A percentile compares a stretch with the other conserved stretches of the same genome.
Conservation (phyloP, 2,888 invertebrate species). For the Periphyllus acericola region DNA sequence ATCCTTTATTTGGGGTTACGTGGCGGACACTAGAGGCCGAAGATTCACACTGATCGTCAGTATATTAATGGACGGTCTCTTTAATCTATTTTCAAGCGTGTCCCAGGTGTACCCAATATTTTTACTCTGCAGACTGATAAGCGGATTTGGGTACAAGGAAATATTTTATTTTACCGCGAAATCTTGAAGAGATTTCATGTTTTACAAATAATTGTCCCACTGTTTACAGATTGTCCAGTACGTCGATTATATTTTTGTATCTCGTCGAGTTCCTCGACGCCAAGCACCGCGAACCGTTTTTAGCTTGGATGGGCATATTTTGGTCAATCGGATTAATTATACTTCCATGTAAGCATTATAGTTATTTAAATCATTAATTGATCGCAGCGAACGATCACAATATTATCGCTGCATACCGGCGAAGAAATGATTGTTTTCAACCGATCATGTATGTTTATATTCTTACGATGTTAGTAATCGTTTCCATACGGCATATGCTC, state of each 20-base stretch:
- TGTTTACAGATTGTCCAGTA: constrained; percentile 65
- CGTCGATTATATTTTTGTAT: constrained; percentile 80
- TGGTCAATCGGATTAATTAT: constrained; percentile 83
- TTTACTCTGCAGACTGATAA: constrained; percentile 78
- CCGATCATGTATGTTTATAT: too few relatives aligned
- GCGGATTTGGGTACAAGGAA: constrained; percentile 78
- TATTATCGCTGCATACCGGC: not conserved
- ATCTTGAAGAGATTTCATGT: not conserved
- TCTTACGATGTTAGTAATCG: too few relatives aligned
- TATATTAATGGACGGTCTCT: constrained; percentile 78
- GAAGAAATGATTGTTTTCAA: too few relatives aligned
- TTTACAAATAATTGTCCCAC: not conserved
- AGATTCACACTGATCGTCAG: constrained; percentile 79
- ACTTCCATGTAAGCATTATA: constrained; percentile 73
- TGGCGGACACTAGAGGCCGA: constrained; percentile 83
- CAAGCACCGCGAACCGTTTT: constrained; percentile 80
- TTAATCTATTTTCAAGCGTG: constrained; percentile 79
- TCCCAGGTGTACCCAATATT: constrained; percentile 79
- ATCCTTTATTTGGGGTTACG: constrained; percentile 85
- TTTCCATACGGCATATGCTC: too few relatives aligned
- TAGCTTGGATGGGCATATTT: constrained; percentile 88
- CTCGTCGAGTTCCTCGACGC: constrained; percentile 84
- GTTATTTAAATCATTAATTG: not conserved
- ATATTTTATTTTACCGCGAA: not conserved
- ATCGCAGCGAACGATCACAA: not conserved